Percentiles rank a stretch among this genome's conserved stretches.
Conservation (phyloP, 1,140 invertebrate genomes). For the Sarcophaga bullata region DNA sequence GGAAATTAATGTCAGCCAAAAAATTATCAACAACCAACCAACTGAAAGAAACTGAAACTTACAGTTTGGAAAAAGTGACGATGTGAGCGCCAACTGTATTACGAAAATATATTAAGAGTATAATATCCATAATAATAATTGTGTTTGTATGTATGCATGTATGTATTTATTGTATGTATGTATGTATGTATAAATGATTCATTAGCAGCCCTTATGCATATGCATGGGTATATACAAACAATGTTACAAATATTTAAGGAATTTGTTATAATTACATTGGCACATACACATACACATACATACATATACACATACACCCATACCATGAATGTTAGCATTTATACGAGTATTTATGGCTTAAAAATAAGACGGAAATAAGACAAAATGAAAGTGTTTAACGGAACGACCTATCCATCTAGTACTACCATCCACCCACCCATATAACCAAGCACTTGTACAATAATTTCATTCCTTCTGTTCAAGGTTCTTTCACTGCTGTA, state of each 20-base stretch:
- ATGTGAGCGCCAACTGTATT: neutral
- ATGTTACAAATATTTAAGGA: neutral
- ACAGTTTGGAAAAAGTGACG: neutral
- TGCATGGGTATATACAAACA: no score
- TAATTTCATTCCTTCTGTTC: no score
- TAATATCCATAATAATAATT: neutral
- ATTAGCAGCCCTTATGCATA: constrained; percentile 8
- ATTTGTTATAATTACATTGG: neutral
- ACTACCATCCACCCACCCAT: neutral
- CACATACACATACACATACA: neutral
- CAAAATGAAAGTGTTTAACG: constrained; percentile 27
- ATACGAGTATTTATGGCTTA: no score
- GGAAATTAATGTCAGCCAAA: constrained; percentile 19
- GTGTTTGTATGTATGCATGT: neutral
- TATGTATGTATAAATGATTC: neutral
- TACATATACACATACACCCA: constrained; percentile 8
- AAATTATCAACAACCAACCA: constrained; percentile 4
- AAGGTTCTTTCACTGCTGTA: no score
- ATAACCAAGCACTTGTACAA: neutral
- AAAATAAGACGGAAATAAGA: constrained; percentile 35
- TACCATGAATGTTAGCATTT: no score
- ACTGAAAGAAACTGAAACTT: constrained; percentile 10
- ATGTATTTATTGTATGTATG: neutral
- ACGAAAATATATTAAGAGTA: neutral
- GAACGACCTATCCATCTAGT: neutral